Conservation (phyloP, 37 sponge, comb jelly and placozoan genomes). For the Chondrosia reniformis region DNA sequence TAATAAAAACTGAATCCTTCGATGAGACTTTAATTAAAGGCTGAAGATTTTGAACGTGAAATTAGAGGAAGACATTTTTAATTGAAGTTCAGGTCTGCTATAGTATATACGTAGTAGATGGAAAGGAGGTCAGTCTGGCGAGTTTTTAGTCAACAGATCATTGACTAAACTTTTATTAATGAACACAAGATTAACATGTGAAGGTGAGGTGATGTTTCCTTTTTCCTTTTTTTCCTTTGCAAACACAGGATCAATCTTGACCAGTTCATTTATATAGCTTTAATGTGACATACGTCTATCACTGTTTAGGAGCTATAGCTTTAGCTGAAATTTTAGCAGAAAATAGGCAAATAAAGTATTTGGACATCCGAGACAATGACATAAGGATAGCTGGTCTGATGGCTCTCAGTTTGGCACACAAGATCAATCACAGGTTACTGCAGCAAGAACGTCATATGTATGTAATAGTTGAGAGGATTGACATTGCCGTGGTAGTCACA, state of each 20-base stretch:
- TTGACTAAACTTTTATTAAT: conserved; percentile 57
- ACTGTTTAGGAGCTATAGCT: conserved; percentile 78
- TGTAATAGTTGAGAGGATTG: too few relatives aligned
- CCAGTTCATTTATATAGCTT: too few relatives aligned
- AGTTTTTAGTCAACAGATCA: conserved; percentile 71
- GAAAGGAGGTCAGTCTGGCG: too few relatives aligned
- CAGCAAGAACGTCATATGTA: too few relatives aligned
- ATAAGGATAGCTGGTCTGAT: conserved; percentile 82
- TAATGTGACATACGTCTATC: too few relatives aligned
- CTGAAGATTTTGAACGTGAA: conserved; percentile 98
- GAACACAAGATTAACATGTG: conserved; percentile 63
- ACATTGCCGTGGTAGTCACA: too few relatives aligned
- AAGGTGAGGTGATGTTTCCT: too few relatives aligned
- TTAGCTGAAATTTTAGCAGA: conserved; percentile 86
- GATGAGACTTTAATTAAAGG: conserved; percentile 89
- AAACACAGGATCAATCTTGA: too few relatives aligned
- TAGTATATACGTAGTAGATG: too few relatives aligned
- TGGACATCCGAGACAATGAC: conserved; percentile 87
- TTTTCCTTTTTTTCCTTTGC: too few relatives aligned
- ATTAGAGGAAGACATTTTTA: too few relatives aligned
- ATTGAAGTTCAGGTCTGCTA: too few relatives aligned
- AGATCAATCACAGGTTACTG: conserved; percentile 62
- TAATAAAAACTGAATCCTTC: conserved; percentile 79
- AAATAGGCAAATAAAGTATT: conserved; percentile 40
- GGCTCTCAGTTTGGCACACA: conserved; percentile 76